Evolutionary conservation across 2,797 vertebrate species (phyloP), one percentile per base, ranked within the genome.

Genomic region (Acridotheres tristis): DNA sequence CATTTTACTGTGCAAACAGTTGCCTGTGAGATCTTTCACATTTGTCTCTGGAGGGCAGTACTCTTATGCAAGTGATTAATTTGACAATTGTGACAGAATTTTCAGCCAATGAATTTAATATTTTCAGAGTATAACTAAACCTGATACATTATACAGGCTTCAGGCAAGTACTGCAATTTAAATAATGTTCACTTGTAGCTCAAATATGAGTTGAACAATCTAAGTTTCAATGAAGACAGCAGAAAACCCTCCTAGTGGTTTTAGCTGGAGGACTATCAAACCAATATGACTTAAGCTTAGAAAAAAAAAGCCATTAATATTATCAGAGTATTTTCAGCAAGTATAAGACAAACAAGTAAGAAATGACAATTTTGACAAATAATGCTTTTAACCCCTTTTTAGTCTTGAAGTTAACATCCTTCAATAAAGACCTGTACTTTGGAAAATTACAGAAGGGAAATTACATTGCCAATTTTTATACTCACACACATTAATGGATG

Each of bases 51-150:
- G 65, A 88, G 67, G 80, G 54, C 32, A 87, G 61, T 87, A 79
- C 36, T 76, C 29, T 92, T 91, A 83, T 54, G 59, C 55, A 57
- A 92, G 66, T 72, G 81, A 92, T 96, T 94, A 65, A 77, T 78
- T 73, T 72, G 66, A 96, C 53, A 94, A 92, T 95, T 85, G 53
- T 94, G 80, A 92, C 80, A 68, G 62, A 85, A 89, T 90, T 90
- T 96, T 90, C 59, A 93, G 79, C 80, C 85, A 94, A 94, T 66
- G 57, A 81, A 84, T 85, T 94, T 89, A 38, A 13, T 71, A 66
- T 74, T 93, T 94, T 94, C 38, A 55, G 55, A 80, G 62, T 30
- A 50, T 90, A 95, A 88, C 73, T 86, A 85, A 94, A 76, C 36
- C 34, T 86, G 67, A 89, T 88, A 47, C 43, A 88, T 82, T 88